phyloP scores from a whole-genome alignment of 92 coral and sea anemone genomes.

The Porites evermanni region DNA sequence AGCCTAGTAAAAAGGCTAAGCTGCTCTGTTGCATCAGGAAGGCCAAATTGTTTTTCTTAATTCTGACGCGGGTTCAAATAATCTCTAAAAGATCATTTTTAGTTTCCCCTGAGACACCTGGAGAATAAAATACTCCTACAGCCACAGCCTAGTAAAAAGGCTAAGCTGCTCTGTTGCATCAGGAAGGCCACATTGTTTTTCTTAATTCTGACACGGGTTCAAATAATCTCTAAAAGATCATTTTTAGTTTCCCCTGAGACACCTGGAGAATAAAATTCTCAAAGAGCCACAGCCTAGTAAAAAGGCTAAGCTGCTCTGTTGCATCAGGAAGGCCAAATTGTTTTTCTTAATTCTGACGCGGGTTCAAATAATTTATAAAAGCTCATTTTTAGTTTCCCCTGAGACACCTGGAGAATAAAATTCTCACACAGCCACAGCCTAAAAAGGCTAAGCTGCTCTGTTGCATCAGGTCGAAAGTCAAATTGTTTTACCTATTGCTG shows the following conservation, averaged over 20 bases:
- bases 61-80: not conserved
- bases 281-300: conserved; percentile 16
- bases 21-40: conserved; percentile 18
- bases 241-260: not conserved
- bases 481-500: too few relatives aligned
- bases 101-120: conserved; percentile 16
- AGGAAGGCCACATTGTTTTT: not conserved
- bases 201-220: not conserved
- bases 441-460: too few relatives aligned
- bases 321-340: not conserved
- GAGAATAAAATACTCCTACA: conserved; percentile 7
- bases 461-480: too few relatives aligned
- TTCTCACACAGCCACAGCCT: too few relatives aligned
- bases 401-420: not conserved
- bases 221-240: not conserved
- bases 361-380: not conserved
- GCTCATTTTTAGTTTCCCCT: too few relatives aligned
- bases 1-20: conserved; percentile 3
- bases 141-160: conserved; percentile 17
- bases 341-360: not conserved
- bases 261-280: conserved; percentile 26
- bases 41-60: not conserved
- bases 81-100: not conserved
- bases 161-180: conserved; percentile 3
- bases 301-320: conserved; percentile 6